Evolutionary conservation across 2,113 vertebrate species (phyloP).

Genomic region (Podarcis muralis): DNA sequence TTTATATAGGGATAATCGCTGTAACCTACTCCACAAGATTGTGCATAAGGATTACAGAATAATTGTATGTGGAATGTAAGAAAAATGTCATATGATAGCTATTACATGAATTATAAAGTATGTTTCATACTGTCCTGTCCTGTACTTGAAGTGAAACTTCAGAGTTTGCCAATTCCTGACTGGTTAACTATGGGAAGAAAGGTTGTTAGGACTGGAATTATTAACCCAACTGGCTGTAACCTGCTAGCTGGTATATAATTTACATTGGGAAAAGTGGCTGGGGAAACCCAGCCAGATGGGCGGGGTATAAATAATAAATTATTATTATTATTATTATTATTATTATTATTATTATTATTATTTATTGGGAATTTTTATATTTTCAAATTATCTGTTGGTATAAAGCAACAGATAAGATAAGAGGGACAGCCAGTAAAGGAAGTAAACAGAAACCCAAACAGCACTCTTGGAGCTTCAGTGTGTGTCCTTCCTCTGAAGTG

Average conservation of each 20-base stretch:
- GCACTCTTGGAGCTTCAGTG: background rate
- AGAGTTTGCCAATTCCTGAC: background rate
- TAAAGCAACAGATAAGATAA: background rate
- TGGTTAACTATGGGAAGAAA: background rate
- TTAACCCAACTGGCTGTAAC: background rate
- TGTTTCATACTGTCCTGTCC: background rate
- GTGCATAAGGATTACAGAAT: background rate
- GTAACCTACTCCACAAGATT: background rate
- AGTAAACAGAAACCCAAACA: background rate
- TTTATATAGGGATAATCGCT: background rate
- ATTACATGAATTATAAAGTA: background rate
- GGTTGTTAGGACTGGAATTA: background rate
- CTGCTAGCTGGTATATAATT: background rate
- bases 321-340: too few relatives aligned
- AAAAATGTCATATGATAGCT: background rate
- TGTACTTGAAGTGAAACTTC: too few relatives aligned
- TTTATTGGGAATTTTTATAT: background rate
- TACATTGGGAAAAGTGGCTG: background rate
- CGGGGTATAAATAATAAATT: too few relatives aligned
- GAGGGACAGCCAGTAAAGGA: background rate
- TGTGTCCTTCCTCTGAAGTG: background rate
- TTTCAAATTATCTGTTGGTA: background rate
- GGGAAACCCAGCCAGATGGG: too few relatives aligned
- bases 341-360: too few relatives aligned
- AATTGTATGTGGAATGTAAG: background rate